These are phyloP conservation scores for zebrafish (Danio rerio) DNA, from an alignment of 2,113 vertebrate genomes.

Conservation along the genomic window DNA sequence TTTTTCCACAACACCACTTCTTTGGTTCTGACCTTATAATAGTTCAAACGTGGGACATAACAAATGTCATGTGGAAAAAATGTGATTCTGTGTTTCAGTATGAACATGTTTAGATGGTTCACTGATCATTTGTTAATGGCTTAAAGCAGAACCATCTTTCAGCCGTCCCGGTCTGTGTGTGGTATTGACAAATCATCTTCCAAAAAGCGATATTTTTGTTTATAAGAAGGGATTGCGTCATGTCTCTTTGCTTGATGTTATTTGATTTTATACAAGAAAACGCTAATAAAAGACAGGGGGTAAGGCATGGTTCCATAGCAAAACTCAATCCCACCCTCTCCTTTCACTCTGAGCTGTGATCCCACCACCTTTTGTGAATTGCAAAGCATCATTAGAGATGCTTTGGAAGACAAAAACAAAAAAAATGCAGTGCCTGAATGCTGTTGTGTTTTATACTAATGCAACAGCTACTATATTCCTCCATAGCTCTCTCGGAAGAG, in stretches of 20 bases:
- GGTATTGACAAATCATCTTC: conserved; percentile 35
- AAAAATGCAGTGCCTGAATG: conserved; percentile 76
- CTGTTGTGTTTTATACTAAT: conserved; percentile 86
- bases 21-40: neutral
- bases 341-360: conserved; percentile 79
- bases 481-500: conserved; percentile 89
- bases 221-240: conserved; percentile 44
- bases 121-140: conserved; percentile 28
- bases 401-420: conserved; percentile 64
- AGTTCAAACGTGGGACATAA: neutral
- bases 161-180: conserved; percentile 19
- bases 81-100: conserved; percentile 18
- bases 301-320: conserved; percentile 31
- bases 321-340: conserved; percentile 70
- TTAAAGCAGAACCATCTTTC: conserved; percentile 28
- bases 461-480: conserved; percentile 89
- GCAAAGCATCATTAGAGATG: conserved; percentile 81
- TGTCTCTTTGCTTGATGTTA: conserved; percentile 23
- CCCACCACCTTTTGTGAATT: conserved; percentile 78
- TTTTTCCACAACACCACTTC: neutral
- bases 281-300: conserved; percentile 19
- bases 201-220: conserved; percentile 33
- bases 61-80: conserved; percentile 29
- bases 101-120: conserved; percentile 20
- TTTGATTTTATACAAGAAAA: neutral